Percentiles rank a stretch among this genome's conserved stretches.
These are phyloP conservation scores for Brachyrhaphis roseni DNA, from an alignment of 2,797 vertebrate genomes.

Conservation along the genomic window DNA sequence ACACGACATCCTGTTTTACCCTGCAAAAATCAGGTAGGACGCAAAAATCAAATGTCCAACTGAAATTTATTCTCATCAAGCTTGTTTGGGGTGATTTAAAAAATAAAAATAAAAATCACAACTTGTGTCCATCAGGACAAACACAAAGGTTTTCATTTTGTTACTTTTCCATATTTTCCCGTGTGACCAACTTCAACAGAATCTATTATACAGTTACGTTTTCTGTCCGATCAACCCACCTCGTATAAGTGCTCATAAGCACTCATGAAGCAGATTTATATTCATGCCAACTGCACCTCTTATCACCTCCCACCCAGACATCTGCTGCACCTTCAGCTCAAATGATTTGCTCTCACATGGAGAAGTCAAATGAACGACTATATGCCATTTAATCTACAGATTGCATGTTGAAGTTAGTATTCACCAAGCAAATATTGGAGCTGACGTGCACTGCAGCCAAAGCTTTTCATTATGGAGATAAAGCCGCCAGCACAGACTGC, in stretches of 20 bases:
- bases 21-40: neutral
- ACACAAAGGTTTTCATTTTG: neutral
- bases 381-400: constrained; percentile 65
- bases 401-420: constrained; percentile 56
- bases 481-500: constrained; percentile 31
- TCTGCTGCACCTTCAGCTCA: constrained; percentile 48
- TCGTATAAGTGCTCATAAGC: neutral
- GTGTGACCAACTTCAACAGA: neutral
- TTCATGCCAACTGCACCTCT: constrained; percentile 36
- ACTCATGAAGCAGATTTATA: constrained; percentile 10
- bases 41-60: neutral
- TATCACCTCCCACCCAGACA: constrained; percentile 66
- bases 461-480: constrained; percentile 67
- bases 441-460: constrained; percentile 48
- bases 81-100: neutral
- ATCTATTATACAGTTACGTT: neutral
- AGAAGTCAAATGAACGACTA: constrained; percentile 51
- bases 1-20: neutral
- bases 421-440: constrained; percentile 55
- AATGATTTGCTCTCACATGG: constrained; percentile 50
- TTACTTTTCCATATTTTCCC: neutral
- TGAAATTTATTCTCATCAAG: neutral
- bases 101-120: neutral
- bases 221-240: neutral
- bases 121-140: neutral